Evolutionary conservation across 2,113 vertebrate genomes (phyloP).

Genomic region (Hyla sarda): DNA sequence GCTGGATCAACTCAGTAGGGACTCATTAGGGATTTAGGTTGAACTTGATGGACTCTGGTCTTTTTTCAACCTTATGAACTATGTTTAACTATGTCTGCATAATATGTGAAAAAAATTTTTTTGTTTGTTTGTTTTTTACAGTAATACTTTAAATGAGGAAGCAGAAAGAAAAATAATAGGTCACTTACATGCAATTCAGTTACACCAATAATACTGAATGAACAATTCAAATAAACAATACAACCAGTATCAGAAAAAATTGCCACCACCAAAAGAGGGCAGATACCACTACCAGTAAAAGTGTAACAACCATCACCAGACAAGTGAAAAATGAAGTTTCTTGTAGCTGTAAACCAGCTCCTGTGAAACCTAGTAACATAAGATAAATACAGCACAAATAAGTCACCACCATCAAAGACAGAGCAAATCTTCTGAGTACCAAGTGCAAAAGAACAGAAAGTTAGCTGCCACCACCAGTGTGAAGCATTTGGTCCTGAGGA

Average conservation of each 20-base stretch:
- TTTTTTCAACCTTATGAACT: too few relatives aligned
- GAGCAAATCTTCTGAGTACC: slow-evolving; percentile 13
- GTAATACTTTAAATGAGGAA: too few relatives aligned
- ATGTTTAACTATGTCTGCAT: too few relatives aligned
- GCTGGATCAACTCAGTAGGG: too few relatives aligned
- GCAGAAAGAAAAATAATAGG: neutral
- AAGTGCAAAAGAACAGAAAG: slow-evolving; percentile 39
- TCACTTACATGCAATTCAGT: neutral
- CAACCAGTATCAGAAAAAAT: neutral
- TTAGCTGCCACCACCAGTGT: neutral
- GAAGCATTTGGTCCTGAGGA: neutral
- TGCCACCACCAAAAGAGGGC: neutral
- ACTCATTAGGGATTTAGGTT: too few relatives aligned
- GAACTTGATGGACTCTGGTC: too few relatives aligned
- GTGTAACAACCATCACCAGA: neutral
- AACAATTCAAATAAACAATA: neutral
- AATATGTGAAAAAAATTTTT: too few relatives aligned
- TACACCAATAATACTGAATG: neutral
- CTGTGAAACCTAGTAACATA: neutral
- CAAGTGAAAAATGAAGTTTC: neutral
- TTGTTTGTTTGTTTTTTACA: too few relatives aligned
- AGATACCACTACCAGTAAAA: neutral
- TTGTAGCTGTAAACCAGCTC: neutral
- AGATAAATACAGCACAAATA: neutral
- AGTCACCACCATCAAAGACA: slow-evolving; percentile 6